Evolutionary conservation across 1,140 invertebrate species (phyloP).

Genomic region (Heterodera carotae): DNA sequence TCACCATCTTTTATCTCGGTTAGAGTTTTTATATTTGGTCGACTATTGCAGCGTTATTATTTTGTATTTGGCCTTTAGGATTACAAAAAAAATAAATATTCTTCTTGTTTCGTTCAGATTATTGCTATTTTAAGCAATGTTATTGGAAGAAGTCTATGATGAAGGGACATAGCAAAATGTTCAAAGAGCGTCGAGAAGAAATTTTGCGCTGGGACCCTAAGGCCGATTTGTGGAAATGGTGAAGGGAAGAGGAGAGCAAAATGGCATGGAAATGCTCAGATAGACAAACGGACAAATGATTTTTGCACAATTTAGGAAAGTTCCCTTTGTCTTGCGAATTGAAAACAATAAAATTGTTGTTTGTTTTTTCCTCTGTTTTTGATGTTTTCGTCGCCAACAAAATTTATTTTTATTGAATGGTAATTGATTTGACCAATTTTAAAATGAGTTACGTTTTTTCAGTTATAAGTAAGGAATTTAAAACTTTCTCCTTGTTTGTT

Average conservation of each 20-base stretch:
- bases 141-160: not conserved
- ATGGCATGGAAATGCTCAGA: no score
- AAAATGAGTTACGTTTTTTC: no score
- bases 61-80: no score
- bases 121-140: conserved; percentile 8
- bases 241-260: not conserved
- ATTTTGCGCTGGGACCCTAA: conserved; percentile 31
- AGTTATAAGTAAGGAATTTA: no score
- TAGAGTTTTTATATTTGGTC: no score
- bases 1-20: not conserved
- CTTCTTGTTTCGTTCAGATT: not conserved
- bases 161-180: conserved; percentile 23
- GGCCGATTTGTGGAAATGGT: conserved; percentile 27
- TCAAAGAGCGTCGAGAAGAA: conserved; percentile 16
- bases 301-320: not conserved
- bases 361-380: no score
- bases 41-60: no score
- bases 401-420: no score
- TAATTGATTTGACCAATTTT: no score
- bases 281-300: not conserved
- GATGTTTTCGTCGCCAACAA: no score
- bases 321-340: not conserved
- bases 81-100: no score
- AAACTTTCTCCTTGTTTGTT: no score
- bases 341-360: not conserved